Evolutionary conservation across 2,888 invertebrate genomes (phyloP).

Genomic region (Archaeoteleia sp.): DNA sequence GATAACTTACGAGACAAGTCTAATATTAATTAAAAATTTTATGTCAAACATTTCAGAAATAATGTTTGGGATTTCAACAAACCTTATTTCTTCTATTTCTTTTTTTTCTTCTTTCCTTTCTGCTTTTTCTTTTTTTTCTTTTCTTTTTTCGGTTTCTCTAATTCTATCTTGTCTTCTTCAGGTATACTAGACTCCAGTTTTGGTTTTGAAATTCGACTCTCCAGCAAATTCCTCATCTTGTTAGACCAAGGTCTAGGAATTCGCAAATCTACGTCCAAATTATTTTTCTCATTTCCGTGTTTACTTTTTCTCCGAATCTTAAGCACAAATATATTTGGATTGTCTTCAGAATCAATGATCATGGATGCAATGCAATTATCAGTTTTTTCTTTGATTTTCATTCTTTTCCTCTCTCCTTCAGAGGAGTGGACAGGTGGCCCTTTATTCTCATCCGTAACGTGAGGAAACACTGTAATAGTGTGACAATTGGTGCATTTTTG

Average conservation of each 20-base stretch:
- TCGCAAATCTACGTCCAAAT: slow-evolving; percentile 66
- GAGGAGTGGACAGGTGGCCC: too few species aligned
- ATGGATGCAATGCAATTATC: too few species aligned
- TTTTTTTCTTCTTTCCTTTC: slow-evolving; percentile 17
- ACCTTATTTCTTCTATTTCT: slow-evolving; percentile 30
- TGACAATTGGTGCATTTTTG: slow-evolving; percentile 2
- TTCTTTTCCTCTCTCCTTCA: background rate
- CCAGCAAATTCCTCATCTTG: slow-evolving; percentile 19
- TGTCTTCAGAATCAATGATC: slow-evolving; percentile 59
- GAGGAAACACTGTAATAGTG: slow-evolving; percentile 46
- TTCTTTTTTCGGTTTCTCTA: slow-evolving; percentile 10
- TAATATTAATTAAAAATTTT: too few species aligned
- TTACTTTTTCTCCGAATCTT: slow-evolving; percentile 61
- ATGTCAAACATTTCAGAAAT: too few species aligned
- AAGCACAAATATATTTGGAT: slow-evolving; percentile 69
- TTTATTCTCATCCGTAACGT: slow-evolving; percentile 9
- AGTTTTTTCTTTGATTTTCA: slow-evolving; percentile 6
- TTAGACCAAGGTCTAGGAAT: slow-evolving; percentile 66
- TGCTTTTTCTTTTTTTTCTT: slow-evolving; percentile 13
- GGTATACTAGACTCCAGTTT: slow-evolving; percentile 19
- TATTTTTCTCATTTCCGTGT: slow-evolving; percentile 56
- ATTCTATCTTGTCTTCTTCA: slow-evolving; percentile 12
- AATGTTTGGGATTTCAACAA: background rate
- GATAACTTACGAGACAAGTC: too few species aligned
- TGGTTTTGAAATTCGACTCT: slow-evolving; percentile 22